Percentiles rank a stretch among this genome's conserved stretches.
phyloP scores from a whole-genome alignment of 2,797 vertebrate genomes.

The Chaetophractus vellerosus region DNA sequence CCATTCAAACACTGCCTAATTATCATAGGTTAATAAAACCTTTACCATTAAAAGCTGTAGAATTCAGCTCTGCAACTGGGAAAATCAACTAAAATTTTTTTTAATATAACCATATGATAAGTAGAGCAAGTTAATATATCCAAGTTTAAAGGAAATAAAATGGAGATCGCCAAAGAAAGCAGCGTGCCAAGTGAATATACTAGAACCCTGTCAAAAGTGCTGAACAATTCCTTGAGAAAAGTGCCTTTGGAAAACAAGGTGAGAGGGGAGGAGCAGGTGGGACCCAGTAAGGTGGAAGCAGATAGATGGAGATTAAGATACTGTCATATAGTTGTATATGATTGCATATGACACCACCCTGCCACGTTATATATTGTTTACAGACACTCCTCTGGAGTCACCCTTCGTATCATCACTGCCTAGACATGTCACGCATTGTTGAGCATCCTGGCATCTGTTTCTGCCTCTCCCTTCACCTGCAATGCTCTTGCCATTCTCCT shows the following conservation, averaged over 20 bases:
- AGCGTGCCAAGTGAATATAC: background rate
- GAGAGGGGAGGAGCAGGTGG: background rate
- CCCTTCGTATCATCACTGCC: background rate
- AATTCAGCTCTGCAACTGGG: background rate
- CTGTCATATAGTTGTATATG: background rate
- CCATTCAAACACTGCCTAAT: background rate
- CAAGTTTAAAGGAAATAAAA: background rate
- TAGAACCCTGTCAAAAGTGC: slow-evolving; percentile 57
- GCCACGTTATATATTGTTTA: background rate
- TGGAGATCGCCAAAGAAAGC: background rate
- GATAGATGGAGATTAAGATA: background rate
- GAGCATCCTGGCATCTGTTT: background rate
- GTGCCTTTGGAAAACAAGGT: slow-evolving; percentile 37
- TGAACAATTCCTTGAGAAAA: slow-evolving; percentile 66
- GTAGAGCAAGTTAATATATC: background rate
- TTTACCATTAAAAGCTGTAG: slow-evolving; percentile 37
- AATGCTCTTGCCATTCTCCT: background rate
- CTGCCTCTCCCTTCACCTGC: background rate
- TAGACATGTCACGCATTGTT: background rate
- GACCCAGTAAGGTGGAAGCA: background rate
- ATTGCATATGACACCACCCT: background rate
- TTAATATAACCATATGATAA: background rate
- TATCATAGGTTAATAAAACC: slow-evolving; percentile 7
- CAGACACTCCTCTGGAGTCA: background rate
- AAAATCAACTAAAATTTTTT: slow-evolving; percentile 23